These are phyloP conservation scores for Agrotis puta DNA, from an alignment of 2,888 invertebrate species.

Conservation along the genomic window DNA sequence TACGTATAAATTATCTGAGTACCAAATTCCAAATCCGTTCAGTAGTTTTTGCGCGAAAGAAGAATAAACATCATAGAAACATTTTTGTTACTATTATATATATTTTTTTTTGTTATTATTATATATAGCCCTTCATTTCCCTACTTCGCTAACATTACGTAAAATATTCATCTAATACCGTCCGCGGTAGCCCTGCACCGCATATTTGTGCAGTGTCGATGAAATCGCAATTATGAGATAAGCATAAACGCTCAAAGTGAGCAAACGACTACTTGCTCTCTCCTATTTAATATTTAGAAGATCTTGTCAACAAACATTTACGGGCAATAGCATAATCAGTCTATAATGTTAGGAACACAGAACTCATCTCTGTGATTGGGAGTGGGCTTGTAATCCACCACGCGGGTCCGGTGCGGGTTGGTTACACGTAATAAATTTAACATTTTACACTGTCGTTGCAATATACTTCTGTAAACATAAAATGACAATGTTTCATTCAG, in stretches of 20 bases:
- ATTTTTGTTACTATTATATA: too few species aligned
- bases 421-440: constrained; percentile 24
- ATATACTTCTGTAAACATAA: constrained; percentile 8
- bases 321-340: too few species aligned
- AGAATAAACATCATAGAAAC: too few species aligned
- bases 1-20: too few species aligned
- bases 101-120: too few species aligned
- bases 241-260: constrained; percentile 37
- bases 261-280: constrained; percentile 31
- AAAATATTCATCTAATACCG: constrained; percentile 8
- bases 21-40: too few species aligned
- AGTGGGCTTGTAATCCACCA: too few species aligned
- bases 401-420: too few species aligned
- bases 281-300: constrained; percentile 46
- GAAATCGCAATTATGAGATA: constrained; percentile 57
- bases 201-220: constrained; percentile 48
- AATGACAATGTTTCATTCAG: constrained; percentile 24
- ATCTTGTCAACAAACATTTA: constrained; percentile 42
- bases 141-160: background rate
- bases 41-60: too few species aligned
- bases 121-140: background rate
- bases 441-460: constrained; percentile 17
- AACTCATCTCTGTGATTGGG: too few species aligned
- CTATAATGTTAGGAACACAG: too few species aligned
- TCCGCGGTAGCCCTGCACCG: constrained; percentile 24